Base-by-base conservation (phyloP, 2,797 vertebrate genomes). In the Chelon auratus region DNA sequence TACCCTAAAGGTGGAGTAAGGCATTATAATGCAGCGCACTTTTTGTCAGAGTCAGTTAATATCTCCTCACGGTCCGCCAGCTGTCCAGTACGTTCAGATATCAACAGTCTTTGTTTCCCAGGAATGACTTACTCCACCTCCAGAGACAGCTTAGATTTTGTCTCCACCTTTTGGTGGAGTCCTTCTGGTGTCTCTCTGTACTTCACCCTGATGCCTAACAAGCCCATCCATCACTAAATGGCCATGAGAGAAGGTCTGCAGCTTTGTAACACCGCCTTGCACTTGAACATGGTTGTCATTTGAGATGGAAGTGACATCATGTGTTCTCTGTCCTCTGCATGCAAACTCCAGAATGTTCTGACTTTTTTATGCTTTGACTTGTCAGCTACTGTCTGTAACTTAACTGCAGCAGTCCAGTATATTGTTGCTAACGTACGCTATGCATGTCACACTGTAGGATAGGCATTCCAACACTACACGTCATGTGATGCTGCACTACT, bases 371-470 rank as follows among this genome's bases (percentile, higher is more conserved):
- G 66, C 75, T 80, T 85, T 20, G 7, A 72, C 64, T 54, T 62
- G 45, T 68, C 73, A 65, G 81, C 71, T 65, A 68, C 77, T 15
- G 67, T 81, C 68, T 83, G 78, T 80, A 87, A 78, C 52, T 54
- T 9, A 58, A 59, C 52, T 26, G 59, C 76, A 79, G 71, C 80
- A 83, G 67, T 69, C 33, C 65, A n/a, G 1, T 75, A 51, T 77
- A 58, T 82, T 75, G 80, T 84, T 89, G 80, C 69, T 63, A 72
- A 68, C 71, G 59, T 50, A 87, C 73, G 77, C 87, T 89, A 89
- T 92, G 90, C 92, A 92, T 92, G 91, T 86, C 78, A 80, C 85
- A 72, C 81, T 84, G 80, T 91, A 89, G 90, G 72, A 78, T 89
- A 91, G 90, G 61, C 90, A 91, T 92, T 93, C 91, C 89, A n/a